Conservation (phyloP, 1,140 invertebrate genomes). For the Drosophila parabipectinata region DNA sequence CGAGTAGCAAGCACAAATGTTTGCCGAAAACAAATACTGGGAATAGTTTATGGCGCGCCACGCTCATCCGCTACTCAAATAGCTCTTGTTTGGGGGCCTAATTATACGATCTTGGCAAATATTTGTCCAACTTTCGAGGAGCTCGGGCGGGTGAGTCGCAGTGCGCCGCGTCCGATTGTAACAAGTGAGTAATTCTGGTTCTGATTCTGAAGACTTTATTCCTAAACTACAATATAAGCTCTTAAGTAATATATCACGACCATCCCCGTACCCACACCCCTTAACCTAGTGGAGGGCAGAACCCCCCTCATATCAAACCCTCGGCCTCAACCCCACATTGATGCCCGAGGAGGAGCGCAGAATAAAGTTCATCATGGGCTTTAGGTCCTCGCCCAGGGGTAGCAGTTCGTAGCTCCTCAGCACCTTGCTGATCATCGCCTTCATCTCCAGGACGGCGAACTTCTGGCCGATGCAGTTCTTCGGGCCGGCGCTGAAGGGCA, state of each 20-base stretch:
- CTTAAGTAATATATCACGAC: constrained; percentile 18
- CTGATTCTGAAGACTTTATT: not conserved
- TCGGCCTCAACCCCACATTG: constrained; percentile 43
- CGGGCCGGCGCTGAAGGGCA: constrained; percentile 88
- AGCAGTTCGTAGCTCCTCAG: constrained; percentile 86
- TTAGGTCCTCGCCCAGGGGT: constrained; percentile 46
- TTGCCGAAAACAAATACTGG: constrained; percentile 33
- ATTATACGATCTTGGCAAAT: constrained; percentile 53
- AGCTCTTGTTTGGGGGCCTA: constrained; percentile 39
- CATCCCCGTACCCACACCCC: constrained; percentile 2
- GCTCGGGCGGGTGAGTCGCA: constrained; percentile 28
- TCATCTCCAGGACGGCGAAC: constrained; percentile 91
- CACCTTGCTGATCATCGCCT: constrained; percentile 87
- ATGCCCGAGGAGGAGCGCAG: constrained; percentile 57
- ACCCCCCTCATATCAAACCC: not conserved
- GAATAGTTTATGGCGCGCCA: constrained; percentile 34
- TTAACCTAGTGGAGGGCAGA: too few species aligned
- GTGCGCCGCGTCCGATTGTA: constrained; percentile 29
- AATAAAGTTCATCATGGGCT: constrained; percentile 68
- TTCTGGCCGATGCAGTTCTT: constrained; percentile 90
- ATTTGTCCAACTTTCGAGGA: constrained; percentile 35
- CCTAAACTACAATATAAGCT: not conserved
- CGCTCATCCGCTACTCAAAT: constrained; percentile 49
- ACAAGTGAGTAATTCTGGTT: constrained; percentile 36
- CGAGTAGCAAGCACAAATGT: constrained; percentile 36